Evolutionary conservation across 2,888 invertebrate genomes (phyloP).

Genomic region (Unio delphinus): DNA sequence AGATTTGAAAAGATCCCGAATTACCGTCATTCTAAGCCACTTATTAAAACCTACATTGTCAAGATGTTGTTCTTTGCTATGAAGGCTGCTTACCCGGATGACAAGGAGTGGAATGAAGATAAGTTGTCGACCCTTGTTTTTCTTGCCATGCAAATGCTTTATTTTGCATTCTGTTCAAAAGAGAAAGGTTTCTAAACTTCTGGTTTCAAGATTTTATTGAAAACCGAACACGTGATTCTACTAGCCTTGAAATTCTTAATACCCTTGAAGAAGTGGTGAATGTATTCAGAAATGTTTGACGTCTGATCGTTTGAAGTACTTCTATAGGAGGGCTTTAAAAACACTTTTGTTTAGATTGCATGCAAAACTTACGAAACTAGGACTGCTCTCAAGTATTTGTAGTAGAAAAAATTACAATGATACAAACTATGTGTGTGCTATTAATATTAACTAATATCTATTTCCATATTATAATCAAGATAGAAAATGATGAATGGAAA

Average conservation of each 20-base stretch:
- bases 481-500: no score
- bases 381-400: no score
- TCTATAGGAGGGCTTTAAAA: no score
- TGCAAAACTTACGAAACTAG: no score
- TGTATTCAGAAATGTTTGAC: no score
- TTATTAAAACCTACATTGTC: constrained; percentile 22
- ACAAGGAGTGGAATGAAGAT: constrained; percentile 10
- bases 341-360: no score
- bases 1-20: not conserved
- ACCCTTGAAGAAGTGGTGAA: no score
- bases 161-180: constrained; percentile 13
- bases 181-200: constrained; percentile 13
- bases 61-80: constrained; percentile 23
- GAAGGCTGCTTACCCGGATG: constrained; percentile 10
- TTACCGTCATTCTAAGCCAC: constrained; percentile 15
- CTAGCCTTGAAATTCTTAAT: not conserved
- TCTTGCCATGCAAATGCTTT: constrained; percentile 10
- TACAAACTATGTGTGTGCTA: no score
- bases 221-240: constrained; percentile 10
- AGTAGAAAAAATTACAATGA: no score
- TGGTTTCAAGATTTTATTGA: constrained; percentile 22
- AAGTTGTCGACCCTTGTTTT: constrained; percentile 14
- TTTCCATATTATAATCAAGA: no score
- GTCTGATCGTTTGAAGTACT: no score
- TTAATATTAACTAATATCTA: no score